A percentile compares a stretch with the other conserved stretches of the same genome.
These are phyloP conservation scores for Remorina albescens DNA, from an alignment of 2,797 vertebrate genomes.

Conservation along the genomic window DNA sequence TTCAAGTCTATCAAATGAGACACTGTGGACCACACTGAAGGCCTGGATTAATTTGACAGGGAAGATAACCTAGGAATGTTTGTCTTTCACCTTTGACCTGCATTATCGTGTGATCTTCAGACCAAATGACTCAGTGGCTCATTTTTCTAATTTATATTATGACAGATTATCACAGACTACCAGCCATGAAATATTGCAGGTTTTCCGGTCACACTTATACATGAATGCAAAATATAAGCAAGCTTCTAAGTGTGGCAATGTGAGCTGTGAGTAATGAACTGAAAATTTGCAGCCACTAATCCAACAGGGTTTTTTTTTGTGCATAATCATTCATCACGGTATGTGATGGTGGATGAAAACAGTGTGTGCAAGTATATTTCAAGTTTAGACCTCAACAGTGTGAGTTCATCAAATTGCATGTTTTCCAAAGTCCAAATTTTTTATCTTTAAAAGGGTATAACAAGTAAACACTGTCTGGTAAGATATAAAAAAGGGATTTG, in stretches of 20 bases:
- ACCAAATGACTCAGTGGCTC: no score
- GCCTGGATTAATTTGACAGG: background rate
- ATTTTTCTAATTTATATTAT: background rate
- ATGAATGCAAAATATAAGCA: no score
- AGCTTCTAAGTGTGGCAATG: no score
- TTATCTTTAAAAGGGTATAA: no score
- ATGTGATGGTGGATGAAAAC: background rate
- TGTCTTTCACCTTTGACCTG: background rate
- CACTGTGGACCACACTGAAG: background rate
- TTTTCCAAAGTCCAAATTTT: background rate
- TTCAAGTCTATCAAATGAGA: slow-evolving; percentile 3
- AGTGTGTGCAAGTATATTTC: background rate
- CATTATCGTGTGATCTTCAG: background rate
- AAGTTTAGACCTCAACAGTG: background rate
- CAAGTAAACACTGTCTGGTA: background rate
- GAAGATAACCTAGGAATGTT: background rate
- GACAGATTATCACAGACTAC: background rate
- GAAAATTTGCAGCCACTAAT: no score
- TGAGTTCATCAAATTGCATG: background rate
- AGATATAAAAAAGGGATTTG: background rate
- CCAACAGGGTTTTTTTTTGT: no score
- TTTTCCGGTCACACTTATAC: no score
- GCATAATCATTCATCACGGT: no score
- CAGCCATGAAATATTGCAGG: no score
- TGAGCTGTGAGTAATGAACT: no score